Evolutionary conservation across 2,888 invertebrate species (phyloP), one percentile per base, ranked within the genome.

Genomic region (Pardosa pseudoannulata): DNA sequence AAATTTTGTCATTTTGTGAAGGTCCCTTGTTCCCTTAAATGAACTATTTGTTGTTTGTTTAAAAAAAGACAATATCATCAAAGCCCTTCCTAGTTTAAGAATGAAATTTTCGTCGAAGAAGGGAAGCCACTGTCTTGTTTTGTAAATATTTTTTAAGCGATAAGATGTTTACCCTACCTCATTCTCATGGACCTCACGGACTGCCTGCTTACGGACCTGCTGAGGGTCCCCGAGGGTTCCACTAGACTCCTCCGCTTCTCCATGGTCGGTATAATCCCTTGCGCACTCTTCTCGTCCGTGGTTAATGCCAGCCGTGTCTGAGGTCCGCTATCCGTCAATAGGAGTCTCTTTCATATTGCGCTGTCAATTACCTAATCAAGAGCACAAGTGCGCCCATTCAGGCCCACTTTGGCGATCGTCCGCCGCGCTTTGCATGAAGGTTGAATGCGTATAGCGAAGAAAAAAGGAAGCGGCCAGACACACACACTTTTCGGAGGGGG

Each of bases 151-250:
- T n/a, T n/a, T n/a, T n/a, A n/a, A n/a, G n/a, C n/a, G n/a, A n/a
- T n/a, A n/a, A n/a, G n/a, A n/a, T 81, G 75, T n/a, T n/a, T n/a
- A n/a, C n/a, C n/a, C n/a, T n/a, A n/a, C 76, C 82, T 78, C 65
- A 67, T 67, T 36, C 83, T 71, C 39, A 83, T 70, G 5, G 62
- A 71, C 46, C 83, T 71, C 39, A 83, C 62, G 5, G 83, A 83
- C 19, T 71, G 46, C 9, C 76, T 65, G 28, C 83, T 83, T 3
- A 41, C 50, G 31, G 46, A 27, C n/a, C 83, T 71, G 23, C 56
- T 70, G 16, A 82, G 39, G 46, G 72, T 46, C n/a, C 16, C 29
- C 16, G 64, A 68, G 11, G 32, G n/a, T 39, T 68, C 68, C 19
- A 19, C 19, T 5, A 23, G 36, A 23, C 36, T 68, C 13, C 32